Conservation (phyloP, 1,140 invertebrate genomes). For the Tetranychus cinnabarinus region DNA sequence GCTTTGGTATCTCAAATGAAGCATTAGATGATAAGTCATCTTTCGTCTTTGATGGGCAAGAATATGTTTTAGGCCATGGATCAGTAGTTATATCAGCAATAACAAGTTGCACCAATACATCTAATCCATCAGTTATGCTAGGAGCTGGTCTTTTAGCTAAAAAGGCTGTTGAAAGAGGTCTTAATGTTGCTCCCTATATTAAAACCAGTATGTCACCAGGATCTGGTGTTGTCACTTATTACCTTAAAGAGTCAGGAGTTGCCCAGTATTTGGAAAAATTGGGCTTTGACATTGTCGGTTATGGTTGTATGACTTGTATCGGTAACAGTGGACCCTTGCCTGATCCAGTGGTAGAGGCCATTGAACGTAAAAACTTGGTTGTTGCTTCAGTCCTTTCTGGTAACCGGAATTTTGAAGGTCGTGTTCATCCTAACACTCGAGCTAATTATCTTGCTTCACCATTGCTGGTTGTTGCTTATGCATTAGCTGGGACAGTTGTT, state of each 20-base stretch:
- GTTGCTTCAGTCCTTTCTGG: slow-evolving; percentile 85
- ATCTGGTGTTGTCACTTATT: slow-evolving; percentile 91
- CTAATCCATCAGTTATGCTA: slow-evolving; percentile 91
- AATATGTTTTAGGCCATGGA: slow-evolving; percentile 66
- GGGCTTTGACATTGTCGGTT: slow-evolving; percentile 84
- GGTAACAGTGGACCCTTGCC: slow-evolving; percentile 87
- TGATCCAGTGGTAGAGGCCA: slow-evolving; percentile 66
- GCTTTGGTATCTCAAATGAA: slow-evolving; percentile 51
- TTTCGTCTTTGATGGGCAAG: slow-evolving; percentile 52
- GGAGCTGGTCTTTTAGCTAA: slow-evolving; percentile 66
- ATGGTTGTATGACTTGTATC: slow-evolving; percentile 96
- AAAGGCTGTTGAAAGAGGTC: slow-evolving; percentile 75
- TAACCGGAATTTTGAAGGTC: slow-evolving; percentile 90
- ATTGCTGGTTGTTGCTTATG: slow-evolving; percentile 83
- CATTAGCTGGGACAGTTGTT: slow-evolving; percentile 48
- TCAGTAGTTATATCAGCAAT: slow-evolving; percentile 92
- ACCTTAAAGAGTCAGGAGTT: slow-evolving; percentile 65
- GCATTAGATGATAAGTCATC: slow-evolving; percentile 37
- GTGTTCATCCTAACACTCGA: slow-evolving; percentile 81
- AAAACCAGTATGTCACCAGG: slow-evolving; percentile 92
- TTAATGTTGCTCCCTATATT: slow-evolving; percentile 69
- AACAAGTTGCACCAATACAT: slow-evolving; percentile 93
- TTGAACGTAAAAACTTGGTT: slow-evolving; percentile 82
- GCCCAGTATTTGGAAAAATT: slow-evolving; percentile 58
- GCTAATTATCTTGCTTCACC: slow-evolving; percentile 93